Evolutionary conservation across 2,888 invertebrate genomes (phyloP).

Genomic region (Morpho achilles): DNA sequence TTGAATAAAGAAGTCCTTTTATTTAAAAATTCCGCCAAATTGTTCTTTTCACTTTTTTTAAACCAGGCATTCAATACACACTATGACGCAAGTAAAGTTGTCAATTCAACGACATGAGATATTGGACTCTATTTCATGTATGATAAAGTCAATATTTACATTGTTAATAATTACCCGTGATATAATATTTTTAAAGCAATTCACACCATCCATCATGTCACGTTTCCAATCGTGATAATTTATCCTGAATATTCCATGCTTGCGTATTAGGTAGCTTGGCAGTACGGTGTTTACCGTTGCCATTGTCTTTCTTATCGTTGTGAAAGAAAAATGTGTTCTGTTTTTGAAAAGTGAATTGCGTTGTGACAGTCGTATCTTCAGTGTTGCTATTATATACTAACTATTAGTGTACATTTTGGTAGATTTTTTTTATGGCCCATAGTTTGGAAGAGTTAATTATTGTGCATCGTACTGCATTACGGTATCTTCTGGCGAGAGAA

Average conservation of each 20-base stretch:
- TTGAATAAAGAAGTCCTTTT: no score
- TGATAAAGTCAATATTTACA: constrained; percentile 1
- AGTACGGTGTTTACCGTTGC: constrained; percentile 10
- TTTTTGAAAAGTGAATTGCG: not conserved
- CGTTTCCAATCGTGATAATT: constrained; percentile 24
- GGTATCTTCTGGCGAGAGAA: constrained; percentile 55
- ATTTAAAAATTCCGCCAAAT: no score
- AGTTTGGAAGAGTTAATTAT: constrained; percentile 58
- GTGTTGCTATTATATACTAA: constrained; percentile 5
- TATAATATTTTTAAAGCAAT: constrained; percentile 7
- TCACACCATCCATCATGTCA: constrained; percentile 39
- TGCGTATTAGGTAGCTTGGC: not conserved
- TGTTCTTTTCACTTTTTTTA: no score
- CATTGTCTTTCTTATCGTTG: not conserved
- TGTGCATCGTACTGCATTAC: constrained; percentile 50
- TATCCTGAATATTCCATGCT: constrained; percentile 46
- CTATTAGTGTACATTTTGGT: not conserved
- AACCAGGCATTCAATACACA: no score
- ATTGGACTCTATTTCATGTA: not conserved
- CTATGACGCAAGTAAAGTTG: no score
- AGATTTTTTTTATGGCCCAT: constrained; percentile 48
- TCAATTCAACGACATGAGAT: not conserved
- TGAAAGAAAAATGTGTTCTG: constrained; percentile 7
- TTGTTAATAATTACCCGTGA: not conserved
- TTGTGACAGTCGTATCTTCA: not conserved